Evolutionary conservation across 2,797 vertebrate genomes (phyloP).

Genomic region (Melanotaenia nigrans): DNA sequence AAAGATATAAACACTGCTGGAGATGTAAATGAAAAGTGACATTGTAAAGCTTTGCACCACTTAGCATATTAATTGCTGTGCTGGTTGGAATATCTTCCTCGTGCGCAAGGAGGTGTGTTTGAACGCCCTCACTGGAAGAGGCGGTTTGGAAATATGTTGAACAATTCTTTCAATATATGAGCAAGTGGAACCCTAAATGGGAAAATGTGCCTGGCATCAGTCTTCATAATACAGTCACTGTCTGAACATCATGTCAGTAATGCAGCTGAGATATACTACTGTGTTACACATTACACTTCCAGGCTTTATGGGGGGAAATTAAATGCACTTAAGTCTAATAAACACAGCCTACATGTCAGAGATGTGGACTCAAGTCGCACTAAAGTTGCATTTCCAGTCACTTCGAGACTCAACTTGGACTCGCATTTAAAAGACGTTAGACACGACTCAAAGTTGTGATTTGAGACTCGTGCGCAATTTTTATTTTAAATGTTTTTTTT

Average conservation of each 20-base stretch:
- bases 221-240: constrained; percentile 26
- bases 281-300: constrained; percentile 1
- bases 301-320: constrained; percentile 5
- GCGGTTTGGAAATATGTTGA: constrained; percentile 43
- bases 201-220: constrained; percentile 13
- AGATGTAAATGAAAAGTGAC: constrained; percentile 77
- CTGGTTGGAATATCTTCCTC: constrained; percentile 52
- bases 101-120: constrained; percentile 38
- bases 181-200: constrained; percentile 21
- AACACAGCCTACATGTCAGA: not conserved
- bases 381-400: no score
- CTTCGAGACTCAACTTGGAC: no score
- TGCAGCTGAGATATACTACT: constrained; percentile 24
- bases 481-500: no score
- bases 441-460: no score
- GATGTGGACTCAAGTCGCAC: no score
- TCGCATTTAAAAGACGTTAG: no score
- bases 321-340: constrained; percentile 5
- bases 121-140: constrained; percentile 19
- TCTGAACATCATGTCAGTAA: constrained; percentile 13
- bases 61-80: constrained; percentile 72
- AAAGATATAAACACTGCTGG: constrained; percentile 54
- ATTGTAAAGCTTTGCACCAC: constrained; percentile 70
- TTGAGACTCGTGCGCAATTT: no score
- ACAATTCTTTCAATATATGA: constrained; percentile 38